These are phyloP conservation scores for Hormiphora californensis DNA, from an alignment of 37 sponge, comb jelly and placozoan genomes.

Conservation along the genomic window DNA sequence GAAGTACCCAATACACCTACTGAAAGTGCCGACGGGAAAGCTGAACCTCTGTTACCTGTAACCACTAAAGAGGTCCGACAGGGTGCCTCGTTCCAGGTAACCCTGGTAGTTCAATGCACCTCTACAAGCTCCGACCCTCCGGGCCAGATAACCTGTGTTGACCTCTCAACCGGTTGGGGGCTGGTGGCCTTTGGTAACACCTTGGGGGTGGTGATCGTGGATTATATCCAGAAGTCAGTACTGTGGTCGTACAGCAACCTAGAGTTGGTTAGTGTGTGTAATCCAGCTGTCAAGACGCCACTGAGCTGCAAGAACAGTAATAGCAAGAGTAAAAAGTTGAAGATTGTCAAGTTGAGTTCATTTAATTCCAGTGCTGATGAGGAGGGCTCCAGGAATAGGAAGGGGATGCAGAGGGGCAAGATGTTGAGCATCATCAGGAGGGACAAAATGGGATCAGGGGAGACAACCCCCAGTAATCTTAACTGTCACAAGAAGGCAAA, in stretches of 20 bases:
- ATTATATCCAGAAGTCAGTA: conserved; percentile 34
- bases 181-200: conserved; percentile 35
- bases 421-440: conserved; percentile 39
- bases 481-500: conserved; percentile 55
- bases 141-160: conserved; percentile 40
- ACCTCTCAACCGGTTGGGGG: conserved; percentile 25
- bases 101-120: conserved; percentile 6
- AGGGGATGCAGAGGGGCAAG: conserved; percentile 38
- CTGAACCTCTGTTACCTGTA: conserved; percentile 23
- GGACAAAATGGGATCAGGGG: conserved; percentile 22
- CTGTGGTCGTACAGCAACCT: conserved; percentile 23
- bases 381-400: background rate
- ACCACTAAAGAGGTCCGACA: background rate
- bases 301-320: conserved; percentile 10
- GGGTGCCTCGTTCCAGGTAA: background rate
- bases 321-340: conserved; percentile 45
- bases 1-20: conserved; percentile 2
- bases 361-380: conserved; percentile 1
- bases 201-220: conserved; percentile 29
- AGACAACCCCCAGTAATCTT: background rate
- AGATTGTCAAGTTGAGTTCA: background rate
- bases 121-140: background rate
- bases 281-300: conserved; percentile 10
- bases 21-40: conserved; percentile 20
- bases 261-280: conserved; percentile 4